Conservation (phyloP, 2,797 vertebrate species). For the Diceros bicornis region DNA sequence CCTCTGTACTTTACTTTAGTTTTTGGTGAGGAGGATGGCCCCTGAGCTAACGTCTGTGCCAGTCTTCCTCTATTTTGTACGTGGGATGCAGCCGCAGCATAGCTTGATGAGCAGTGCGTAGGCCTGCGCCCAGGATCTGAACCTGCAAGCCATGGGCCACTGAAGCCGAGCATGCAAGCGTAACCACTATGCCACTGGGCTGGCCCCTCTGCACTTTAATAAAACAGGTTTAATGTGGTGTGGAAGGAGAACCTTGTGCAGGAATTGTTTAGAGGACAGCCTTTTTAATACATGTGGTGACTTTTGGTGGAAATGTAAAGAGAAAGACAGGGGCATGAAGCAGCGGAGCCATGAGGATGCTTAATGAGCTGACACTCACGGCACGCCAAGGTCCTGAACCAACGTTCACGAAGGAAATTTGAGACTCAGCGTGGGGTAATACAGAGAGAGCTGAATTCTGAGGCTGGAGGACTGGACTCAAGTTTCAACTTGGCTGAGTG, state of each 20-base stretch:
- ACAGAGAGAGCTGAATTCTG: not conserved
- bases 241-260: conserved; percentile 22
- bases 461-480: not conserved
- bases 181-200: no score
- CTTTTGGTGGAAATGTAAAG: not conserved
- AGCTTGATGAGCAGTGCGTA: no score
- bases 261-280: not conserved
- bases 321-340: not conserved
- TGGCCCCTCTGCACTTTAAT: not conserved
- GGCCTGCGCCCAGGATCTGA: no score
- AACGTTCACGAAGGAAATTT: not conserved
- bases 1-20: not conserved
- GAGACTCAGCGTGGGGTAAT: accelerated
- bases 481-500: not conserved
- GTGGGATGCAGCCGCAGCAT: no score
- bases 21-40: not conserved
- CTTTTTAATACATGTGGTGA: conserved; percentile 6
- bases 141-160: no score
- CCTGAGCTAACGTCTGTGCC: no score
- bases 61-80: no score
- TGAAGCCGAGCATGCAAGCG: no score
- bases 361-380: not conserved
- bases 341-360: not conserved
- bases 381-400: no score
- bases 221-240: conserved; percentile 23